Evolutionary conservation across 2,797 vertebrate genomes (phyloP).

Genomic region (Propithecus deckenii): DNA sequence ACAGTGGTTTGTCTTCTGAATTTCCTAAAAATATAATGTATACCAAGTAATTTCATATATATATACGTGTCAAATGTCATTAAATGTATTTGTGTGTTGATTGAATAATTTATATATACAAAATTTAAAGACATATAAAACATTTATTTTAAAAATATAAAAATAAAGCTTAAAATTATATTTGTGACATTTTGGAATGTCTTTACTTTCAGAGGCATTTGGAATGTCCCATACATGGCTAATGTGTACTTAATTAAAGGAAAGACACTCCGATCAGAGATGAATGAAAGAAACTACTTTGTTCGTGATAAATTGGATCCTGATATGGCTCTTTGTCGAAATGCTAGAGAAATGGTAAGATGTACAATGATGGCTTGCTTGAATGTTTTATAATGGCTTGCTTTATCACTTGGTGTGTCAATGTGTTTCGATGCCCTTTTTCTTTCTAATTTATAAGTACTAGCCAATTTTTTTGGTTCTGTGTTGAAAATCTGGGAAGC

Average conservation of each 20-base stretch:
- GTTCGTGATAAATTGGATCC: conserved; percentile 95
- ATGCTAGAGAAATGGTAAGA: conserved; percentile 96
- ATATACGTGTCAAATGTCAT: background rate
- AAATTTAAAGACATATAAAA: background rate
- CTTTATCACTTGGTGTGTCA: conserved; percentile 57
- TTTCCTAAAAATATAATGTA: background rate
- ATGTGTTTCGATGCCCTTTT: conserved; percentile 59
- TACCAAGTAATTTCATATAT: background rate
- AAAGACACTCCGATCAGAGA: conserved; percentile 90
- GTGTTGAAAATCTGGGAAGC: background rate
- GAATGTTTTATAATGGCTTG: conserved; percentile 52
- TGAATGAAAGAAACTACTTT: conserved; percentile 96
- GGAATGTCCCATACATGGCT: conserved; percentile 98
- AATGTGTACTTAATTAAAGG: conserved; percentile 96
- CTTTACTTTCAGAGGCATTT: conserved; percentile 89
- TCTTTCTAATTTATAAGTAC: conserved; percentile 81
- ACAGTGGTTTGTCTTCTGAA: background rate
- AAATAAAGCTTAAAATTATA: background rate
- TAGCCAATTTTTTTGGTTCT: conserved; percentile 84
- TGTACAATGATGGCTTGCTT: background rate
- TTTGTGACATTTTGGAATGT: conserved; percentile 78
- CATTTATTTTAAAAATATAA: conserved; percentile 1
- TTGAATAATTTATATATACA: background rate
- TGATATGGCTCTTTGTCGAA: conserved; percentile 97
- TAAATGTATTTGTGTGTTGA: background rate